phyloP scores from a whole-genome alignment of 2,888 invertebrate species.

The Euplagia quadripunctaria region DNA sequence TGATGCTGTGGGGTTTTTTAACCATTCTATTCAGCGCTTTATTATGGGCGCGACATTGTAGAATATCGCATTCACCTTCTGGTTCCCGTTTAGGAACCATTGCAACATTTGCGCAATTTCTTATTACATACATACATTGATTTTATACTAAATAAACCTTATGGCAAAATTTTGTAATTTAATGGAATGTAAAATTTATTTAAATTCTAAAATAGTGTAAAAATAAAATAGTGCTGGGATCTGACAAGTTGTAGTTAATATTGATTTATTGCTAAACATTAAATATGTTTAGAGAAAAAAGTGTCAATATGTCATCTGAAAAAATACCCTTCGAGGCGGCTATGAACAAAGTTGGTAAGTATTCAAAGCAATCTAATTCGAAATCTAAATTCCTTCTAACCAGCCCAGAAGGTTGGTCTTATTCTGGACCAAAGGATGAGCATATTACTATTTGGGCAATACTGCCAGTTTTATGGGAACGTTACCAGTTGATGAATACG shows the following conservation, averaged over 20 bases:
- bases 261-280: not conserved
- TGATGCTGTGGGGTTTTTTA: not conserved
- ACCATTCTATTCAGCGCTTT: not conserved
- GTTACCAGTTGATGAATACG: too few species aligned
- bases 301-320: constrained; percentile 20
- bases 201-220: not conserved
- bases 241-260: too few species aligned
- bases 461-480: too few species aligned
- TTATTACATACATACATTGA: not conserved
- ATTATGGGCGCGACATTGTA: not conserved
- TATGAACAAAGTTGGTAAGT: constrained; percentile 51
- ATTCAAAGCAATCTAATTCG: not conserved
- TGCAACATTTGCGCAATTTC: not conserved
- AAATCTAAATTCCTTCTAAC: not conserved
- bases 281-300: constrained; percentile 1
- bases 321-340: constrained; percentile 63
- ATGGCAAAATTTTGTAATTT: not conserved
- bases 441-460: too few species aligned
- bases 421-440: too few species aligned
- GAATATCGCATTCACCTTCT: not conserved
- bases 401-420: too few species aligned
- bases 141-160: not conserved
- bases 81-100: not conserved
- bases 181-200: not conserved
- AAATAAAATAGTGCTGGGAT: too few species aligned